A percentile compares a stretch with the other conserved stretches of the same genome.
These are phyloP conservation scores for Galemys pyrenaicus DNA, from an alignment of 2,113 vertebrate genomes.

Conservation along the genomic window DNA sequence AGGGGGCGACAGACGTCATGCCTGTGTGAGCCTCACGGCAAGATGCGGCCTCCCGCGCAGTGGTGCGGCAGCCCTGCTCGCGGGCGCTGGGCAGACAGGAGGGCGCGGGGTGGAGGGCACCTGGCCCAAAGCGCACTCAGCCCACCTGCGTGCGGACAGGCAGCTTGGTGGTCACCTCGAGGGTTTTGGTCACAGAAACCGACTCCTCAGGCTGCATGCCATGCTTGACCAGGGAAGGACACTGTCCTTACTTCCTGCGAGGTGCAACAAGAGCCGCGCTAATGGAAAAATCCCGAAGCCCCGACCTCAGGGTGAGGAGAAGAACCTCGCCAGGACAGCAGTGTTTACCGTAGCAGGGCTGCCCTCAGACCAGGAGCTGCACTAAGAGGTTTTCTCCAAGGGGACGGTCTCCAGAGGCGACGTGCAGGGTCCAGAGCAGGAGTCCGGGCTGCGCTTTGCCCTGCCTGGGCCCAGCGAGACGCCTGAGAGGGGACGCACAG, in stretches of 20 bases:
- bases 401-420: not conserved
- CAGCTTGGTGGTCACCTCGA: not conserved
- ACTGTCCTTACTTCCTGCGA: not conserved
- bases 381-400: not conserved
- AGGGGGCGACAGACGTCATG: too few relatives aligned
- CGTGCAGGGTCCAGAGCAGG: not conserved
- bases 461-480: too few relatives aligned
- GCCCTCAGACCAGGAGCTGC: not conserved
- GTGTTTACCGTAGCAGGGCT: not conserved
- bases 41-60: too few relatives aligned
- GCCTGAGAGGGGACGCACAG: not conserved
- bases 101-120: too few relatives aligned
- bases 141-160: not conserved
- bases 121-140: too few relatives aligned
- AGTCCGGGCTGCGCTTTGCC: not conserved
- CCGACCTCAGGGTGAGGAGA: accelerated
- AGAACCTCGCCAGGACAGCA: accelerated
- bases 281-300: not conserved
- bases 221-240: accelerated
- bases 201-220: accelerated
- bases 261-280: not conserved
- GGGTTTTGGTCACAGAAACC: not conserved
- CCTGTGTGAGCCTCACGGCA: too few relatives aligned
- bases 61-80: too few relatives aligned
- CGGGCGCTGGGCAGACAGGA: too few relatives aligned